Base-by-base conservation (phyloP, 2,113 vertebrate species). In the Nannobrachium achirus region DNA sequence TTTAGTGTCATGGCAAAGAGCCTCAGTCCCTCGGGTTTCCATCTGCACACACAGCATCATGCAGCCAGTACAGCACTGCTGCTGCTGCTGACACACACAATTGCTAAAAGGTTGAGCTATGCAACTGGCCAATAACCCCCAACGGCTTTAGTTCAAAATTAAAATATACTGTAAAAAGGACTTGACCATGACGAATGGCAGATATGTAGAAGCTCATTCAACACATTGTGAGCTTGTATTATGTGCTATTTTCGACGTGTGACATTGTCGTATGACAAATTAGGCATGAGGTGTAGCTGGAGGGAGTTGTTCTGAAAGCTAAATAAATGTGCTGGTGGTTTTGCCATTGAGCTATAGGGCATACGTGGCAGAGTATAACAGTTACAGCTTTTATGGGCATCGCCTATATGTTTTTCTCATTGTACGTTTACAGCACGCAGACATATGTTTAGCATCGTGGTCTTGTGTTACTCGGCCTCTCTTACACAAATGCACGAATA, bases 41-140 rank as follows among this genome's bases (percentile, higher is more conserved):
- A 62, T 78, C 66, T 85, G 88, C 86, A 69, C 73, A 81, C 86
- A 69, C 85, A 83, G 82, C 82, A 79, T 11, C 11, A 6, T 79
- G 16, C 78, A 68, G 58, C 33, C 52, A 80, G 46, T 33, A 38
- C 53, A 7, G 25, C 25, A 5, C 3, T 33, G 25, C 20, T 33
- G 25, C 20, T 60, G 60, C 69, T 81, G 87, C 85, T 86, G 85
- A 90, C 87, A 88, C 75, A 78, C 63, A 77, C 72, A 65, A 63
- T 64, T 18, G 62, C 75, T 79, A 57, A 78, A 73, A 82, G 69
- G 75, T 81, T 78, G 74, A 71, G 42, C 63, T 62, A 52, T 66
- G 73, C 62, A 66, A 74, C 59, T 60, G 33, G 55, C 69, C 64
- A 46, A 62, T 78, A 64, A 69, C 76, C 78, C 72, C 42, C 39